Base-by-base conservation (phyloP, 2,797 vertebrate genomes). In the Calcarius lapponicus region DNA sequence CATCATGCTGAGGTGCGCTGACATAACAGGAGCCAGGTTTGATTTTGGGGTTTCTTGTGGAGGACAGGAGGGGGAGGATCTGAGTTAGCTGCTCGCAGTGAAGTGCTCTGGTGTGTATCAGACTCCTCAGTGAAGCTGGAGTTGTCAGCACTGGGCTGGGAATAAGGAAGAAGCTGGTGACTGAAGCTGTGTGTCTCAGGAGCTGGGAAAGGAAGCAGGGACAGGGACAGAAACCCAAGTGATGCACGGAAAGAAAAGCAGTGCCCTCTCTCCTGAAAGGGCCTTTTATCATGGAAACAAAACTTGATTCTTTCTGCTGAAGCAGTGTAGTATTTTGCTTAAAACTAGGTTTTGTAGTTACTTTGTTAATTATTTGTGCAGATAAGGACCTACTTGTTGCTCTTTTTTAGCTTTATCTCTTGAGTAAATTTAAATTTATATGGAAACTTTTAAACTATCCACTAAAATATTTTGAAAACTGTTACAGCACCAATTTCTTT, bases 201-300 rank as follows among this genome's bases (percentile, higher is more conserved):
- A 91, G 60, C 95, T 76, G 81, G 56, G 89, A 72, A 79, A 85
- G 86, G 91, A 96, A 93, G 78, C 58, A 47, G 50, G 29, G 71
- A 86, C 88, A 91, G 36, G 84, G 91, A 79, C 43, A 80, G 89
- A 93, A 96, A 95, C 16, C 56, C 89, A 94, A 95, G 67, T 81
- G 86, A 92, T 94, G 83, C 40, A 57, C 13, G 15, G 88, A 70
- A 94, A 85, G 88, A 48, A 84, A 96, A 58, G 5, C 34, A 76
- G 53, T 69, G 47, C 56, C 64, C 51, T 54, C 66, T 66, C 54
- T 72, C 38, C 45, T 96, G 91, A 96, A 95, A 87, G 86, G 47
- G 74, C 78, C 85, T 94, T 92, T 95, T 93, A 42, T 94, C 15
- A 2, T 9, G 21, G 32, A 61, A 88, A 96, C 92, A 95, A 90